Evolutionary conservation across 1,140 invertebrate species (phyloP), one percentile per base, ranked within the genome.

Genomic region (Lithobius niger): DNA sequence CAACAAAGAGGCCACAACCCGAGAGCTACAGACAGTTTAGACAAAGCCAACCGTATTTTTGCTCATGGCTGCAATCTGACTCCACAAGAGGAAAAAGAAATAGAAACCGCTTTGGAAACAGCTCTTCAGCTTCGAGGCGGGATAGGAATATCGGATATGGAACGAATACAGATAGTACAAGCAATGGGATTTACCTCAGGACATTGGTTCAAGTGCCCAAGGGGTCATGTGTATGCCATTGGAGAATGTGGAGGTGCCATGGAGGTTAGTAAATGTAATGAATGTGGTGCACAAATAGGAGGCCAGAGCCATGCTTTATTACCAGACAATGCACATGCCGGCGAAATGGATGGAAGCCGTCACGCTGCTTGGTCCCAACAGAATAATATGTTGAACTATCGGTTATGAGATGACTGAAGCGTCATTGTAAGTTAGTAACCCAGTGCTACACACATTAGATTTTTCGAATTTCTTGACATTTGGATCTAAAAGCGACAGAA

Each of bases 181-280:
- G 82, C 81, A 0, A 76, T 85, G 60, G 74, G 71, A 1, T 62
- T 81, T 1, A 65, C 58, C 18, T 67, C 73, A 57, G 83, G 83
- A 0, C 79, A 82, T 66, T 87, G 83, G 83, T 86, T 69, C 61
- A 81, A 80, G 63, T 87, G 84, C 69, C 79, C 76, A 1, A 84
- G 84, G 66, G 82, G 82, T 2, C 83, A 86, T 65, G 66, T 76
- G 47, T 86, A 86, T 65, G 74, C 68, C 26, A 84, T 86, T 59
- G 75, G 69, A 2, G 79, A 84, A 18, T 86, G 84, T 66, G 84
- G 83, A 21, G 80, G 81, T 2, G 82, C 83, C 0, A 83, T 75
- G 71, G 26, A 76, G 64, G 59, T 65, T 45, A 51, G 67, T 0
- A 71, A 55, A 48, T 87, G 84, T 65, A 79, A 81, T 48, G 77